Percentiles rank a stretch among this genome's conserved stretches.
Conservation (phyloP, 2,113 vertebrate species). For the Dromiciops gliroides region DNA sequence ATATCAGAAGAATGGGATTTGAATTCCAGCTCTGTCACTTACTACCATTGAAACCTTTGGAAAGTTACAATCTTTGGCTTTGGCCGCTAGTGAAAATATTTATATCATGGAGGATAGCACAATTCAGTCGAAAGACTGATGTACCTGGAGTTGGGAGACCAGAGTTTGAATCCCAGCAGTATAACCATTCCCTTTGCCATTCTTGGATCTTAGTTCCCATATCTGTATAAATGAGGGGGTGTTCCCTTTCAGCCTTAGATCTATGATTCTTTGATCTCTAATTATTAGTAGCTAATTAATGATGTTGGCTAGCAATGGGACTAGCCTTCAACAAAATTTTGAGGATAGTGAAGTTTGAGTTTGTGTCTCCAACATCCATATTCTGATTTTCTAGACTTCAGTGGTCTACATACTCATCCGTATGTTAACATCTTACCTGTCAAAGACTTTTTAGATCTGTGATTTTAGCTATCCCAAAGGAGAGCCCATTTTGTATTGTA, state of each 20-base stretch:
- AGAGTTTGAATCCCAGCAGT: background rate
- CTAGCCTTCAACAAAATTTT: background rate
- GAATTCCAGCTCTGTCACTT: too few species aligned
- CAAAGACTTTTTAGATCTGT: background rate
- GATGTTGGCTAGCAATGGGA: background rate
- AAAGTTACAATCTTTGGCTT: too few species aligned
- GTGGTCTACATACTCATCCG: background rate
- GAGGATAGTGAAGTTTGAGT: background rate
- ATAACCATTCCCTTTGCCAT: background rate
- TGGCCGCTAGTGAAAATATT: too few species aligned
- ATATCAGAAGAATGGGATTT: too few species aligned
- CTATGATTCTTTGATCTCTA: background rate
- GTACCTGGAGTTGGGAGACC: background rate
- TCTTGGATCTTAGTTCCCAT: background rate
- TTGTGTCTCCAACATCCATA: background rate
- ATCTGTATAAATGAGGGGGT: background rate
- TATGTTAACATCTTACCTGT: background rate
- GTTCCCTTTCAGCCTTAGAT: background rate
- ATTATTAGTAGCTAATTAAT: background rate
- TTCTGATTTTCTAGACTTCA: background rate
- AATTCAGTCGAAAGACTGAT: too few species aligned
- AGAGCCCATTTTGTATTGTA: background rate
- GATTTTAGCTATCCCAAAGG: background rate
- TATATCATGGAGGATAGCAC: too few species aligned
- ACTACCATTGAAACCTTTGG: too few species aligned